Conservation (phyloP, 1,140 invertebrate genomes). For the Triops cancriformis region DNA sequence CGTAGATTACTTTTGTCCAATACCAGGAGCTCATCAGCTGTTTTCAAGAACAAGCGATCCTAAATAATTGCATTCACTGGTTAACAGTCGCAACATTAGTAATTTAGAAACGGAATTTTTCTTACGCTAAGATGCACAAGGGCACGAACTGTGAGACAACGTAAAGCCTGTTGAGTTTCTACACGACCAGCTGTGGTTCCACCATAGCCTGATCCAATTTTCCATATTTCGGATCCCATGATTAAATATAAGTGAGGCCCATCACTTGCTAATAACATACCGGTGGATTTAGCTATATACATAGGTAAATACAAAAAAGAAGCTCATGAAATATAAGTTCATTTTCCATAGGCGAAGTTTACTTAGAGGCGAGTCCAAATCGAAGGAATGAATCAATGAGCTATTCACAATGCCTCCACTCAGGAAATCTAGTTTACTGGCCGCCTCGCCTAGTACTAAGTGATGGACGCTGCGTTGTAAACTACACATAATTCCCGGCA, state of each 20-base stretch:
- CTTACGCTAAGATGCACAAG: conserved; percentile 22
- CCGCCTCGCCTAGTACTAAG: conserved; percentile 71
- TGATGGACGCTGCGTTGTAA: conserved; percentile 84
- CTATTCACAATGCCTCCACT: conserved; percentile 72
- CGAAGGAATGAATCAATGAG: conserved; percentile 64
- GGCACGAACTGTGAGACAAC: conserved; percentile 29
- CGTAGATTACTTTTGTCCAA: conserved; percentile 13
- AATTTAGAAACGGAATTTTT: background rate
- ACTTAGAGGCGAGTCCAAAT: conserved; percentile 46
- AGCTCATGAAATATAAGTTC: background rate
- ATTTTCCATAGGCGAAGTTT: conserved; percentile 20
- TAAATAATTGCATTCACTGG: background rate
- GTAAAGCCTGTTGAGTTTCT: conserved; percentile 60
- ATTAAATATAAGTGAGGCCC: conserved; percentile 79
- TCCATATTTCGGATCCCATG: conserved; percentile 66
- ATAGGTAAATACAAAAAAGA: conserved; percentile 29
- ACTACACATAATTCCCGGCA: conserved; percentile 73
- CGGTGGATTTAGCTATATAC: conserved; percentile 44
- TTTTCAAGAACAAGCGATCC: conserved; percentile 12
- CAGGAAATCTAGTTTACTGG: conserved; percentile 71
- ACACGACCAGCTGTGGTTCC: conserved; percentile 79
- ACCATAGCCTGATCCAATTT: conserved; percentile 86
- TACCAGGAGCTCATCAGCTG: conserved; percentile 3
- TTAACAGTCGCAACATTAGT: background rate
- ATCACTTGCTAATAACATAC: conserved; percentile 55